Evolutionary conservation across 2,797 vertebrate species (phyloP), one percentile per base, ranked within the genome.

Genomic region (Sebastes umbrosus): DNA sequence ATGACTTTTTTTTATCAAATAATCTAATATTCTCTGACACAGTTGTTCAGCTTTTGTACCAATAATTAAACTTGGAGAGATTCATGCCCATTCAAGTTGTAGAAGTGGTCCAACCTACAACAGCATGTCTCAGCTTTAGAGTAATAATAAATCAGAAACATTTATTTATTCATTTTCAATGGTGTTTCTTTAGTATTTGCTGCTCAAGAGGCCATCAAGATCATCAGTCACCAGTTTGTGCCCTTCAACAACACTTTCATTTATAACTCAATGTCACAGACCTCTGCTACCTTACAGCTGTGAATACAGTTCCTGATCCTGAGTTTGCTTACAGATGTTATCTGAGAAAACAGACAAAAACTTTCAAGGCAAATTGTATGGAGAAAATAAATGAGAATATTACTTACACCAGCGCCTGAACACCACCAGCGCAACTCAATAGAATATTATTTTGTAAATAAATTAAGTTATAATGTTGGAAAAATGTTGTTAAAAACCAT

Each of bases 191-290:
- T 80, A 99, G 98, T 98, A 90, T 97, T 96, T 90, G 97, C 97
- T 90, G 98, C 99, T 81, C 99, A 98, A 83, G 99, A 99, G 76
- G 96, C 96, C 90, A 99, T 99, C 93, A 99, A 99, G 95, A 96
- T 99, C 88, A 97, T 99, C 93, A 99, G 97, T 72, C 97, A 97
- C 86, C 98, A 99, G 92, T 99, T 99, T 94, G 97, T 99, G 60
- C 98, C 99, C 88, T 99, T 99, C 95, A 98, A 97, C 94, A 99
- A 99, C 93, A 99, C 98, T 3, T 99, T 97, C 70, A 97, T 99
- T 93, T 99, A 99, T 94, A 99, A 97, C 79, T 98, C 97, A 31
- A 98, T 99, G 98, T 96, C 97, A 85, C 98, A 99, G 92, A 99
- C 97, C 6, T 99, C 98, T 8, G 96, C 97, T 29, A 99, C 97